Percentiles rank a stretch among this genome's conserved stretches.
These are phyloP conservation scores for Geotrupes spiniger DNA, from an alignment of 2,888 invertebrate species.

Conservation along the genomic window DNA sequence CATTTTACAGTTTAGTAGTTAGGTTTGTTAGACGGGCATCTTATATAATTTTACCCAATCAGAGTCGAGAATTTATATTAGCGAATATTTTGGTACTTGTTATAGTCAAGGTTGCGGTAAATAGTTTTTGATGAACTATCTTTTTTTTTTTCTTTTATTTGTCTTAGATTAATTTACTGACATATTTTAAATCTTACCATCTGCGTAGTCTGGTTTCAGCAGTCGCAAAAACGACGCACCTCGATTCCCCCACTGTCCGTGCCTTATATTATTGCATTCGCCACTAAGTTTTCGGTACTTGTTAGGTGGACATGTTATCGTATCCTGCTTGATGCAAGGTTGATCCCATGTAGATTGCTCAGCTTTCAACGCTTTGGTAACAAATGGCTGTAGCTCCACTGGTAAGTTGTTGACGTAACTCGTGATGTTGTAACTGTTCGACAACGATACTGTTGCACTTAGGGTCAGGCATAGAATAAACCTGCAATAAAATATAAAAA, in stretches of 20 bases:
- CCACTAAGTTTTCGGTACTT: slow-evolving; percentile 80
- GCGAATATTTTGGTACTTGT: too few species aligned
- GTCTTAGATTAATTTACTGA: too few species aligned
- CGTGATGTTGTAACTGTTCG: slow-evolving; percentile 35
- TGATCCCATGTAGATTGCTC: slow-evolving; percentile 29
- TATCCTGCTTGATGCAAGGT: slow-evolving; percentile 26
- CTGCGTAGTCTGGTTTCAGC: slow-evolving; percentile 69
- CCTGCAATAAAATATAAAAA: slow-evolving; percentile 13
- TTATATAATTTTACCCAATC: too few species aligned
- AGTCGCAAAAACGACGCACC: slow-evolving; percentile 75
- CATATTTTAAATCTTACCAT: too few species aligned
- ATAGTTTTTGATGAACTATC: too few species aligned
- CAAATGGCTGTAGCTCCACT: slow-evolving; percentile 40
- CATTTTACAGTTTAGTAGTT: too few species aligned
- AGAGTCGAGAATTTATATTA: too few species aligned
- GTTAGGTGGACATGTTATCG: slow-evolving; percentile 68
- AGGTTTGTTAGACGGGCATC: too few species aligned
- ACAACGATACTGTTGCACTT: neutral
- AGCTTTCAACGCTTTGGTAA: slow-evolving; percentile 39
- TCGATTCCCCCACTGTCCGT: slow-evolving; percentile 79
- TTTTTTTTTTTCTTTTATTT: too few species aligned
- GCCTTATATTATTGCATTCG: slow-evolving; percentile 85
- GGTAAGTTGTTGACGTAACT: slow-evolving; percentile 44
- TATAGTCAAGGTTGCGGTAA: too few species aligned
- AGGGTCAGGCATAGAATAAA: slow-evolving; percentile 2